Percentiles rank a stretch among this genome's conserved stretches.
phyloP scores from a whole-genome alignment of 2,888 invertebrate genomes.

The Sinhomidia bicolor region DNA sequence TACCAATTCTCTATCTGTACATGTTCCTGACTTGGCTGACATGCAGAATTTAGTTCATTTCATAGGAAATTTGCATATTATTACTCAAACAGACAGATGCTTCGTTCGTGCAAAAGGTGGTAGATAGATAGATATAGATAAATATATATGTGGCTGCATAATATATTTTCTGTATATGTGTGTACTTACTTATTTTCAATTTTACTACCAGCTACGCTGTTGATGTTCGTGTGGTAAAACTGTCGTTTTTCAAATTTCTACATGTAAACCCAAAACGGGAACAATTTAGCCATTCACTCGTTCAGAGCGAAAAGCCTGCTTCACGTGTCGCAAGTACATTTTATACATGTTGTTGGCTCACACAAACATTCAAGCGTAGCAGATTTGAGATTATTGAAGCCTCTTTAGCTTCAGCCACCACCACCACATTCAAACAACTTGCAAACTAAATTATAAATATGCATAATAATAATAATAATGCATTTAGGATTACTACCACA shows the following conservation, averaged over 20 bases:
- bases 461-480: constrained; percentile 50
- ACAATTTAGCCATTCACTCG: constrained; percentile 30
- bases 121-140: neutral
- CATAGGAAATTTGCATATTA: constrained; percentile 70
- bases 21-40: constrained; percentile 31
- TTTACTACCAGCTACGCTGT: neutral
- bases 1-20: constrained; percentile 53
- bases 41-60: constrained; percentile 70
- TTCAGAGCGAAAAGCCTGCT: neutral
- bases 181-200: neutral
- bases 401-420: constrained; percentile 28
- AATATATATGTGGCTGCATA: neutral
- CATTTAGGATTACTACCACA: constrained; percentile 7
- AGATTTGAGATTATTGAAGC: constrained; percentile 41
- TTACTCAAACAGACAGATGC: constrained; percentile 66
- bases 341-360: neutral
- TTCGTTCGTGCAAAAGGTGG: constrained; percentile 41
- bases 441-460: constrained; percentile 59
- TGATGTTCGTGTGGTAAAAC: neutral
- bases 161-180: no score
- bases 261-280: constrained; percentile 23
- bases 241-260: constrained; percentile 9
- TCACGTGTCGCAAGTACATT: neutral
- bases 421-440: neutral
- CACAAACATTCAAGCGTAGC: constrained; percentile 10